A percentile compares a stretch with the other conserved stretches of the same genome.
Evolutionary conservation across 92 coral and sea anemone species (phyloP).

Genomic region (Epizoanthus illoricatus): DNA sequence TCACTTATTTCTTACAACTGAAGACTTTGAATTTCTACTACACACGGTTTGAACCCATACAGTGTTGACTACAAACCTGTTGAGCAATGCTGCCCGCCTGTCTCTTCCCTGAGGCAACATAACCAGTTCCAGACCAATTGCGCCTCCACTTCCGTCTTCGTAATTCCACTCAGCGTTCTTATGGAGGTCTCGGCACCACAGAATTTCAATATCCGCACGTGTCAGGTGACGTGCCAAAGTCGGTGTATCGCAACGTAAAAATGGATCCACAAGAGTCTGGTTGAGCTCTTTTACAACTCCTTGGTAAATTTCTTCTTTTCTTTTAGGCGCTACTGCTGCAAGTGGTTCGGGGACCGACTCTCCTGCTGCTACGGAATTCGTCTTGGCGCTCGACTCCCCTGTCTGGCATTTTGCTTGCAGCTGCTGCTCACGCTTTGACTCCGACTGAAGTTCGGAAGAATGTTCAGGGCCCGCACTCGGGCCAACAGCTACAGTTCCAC

Average conservation of each 20-base stretch:
- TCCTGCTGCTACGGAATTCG: not conserved
- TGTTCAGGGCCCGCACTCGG: not conserved
- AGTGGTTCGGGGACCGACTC: slow-evolving; percentile 7
- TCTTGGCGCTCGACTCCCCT: not conserved
- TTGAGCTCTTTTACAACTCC: slow-evolving; percentile 79
- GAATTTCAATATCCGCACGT: slow-evolving; percentile 72
- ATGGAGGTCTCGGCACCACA: slow-evolving; percentile 70
- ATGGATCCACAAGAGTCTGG: slow-evolving; percentile 66
- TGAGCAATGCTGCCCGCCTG: slow-evolving; percentile 65
- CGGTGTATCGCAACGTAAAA: slow-evolving; percentile 65
- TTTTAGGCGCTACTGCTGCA: slow-evolving; percentile 10
- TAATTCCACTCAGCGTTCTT: slow-evolving; percentile 50
- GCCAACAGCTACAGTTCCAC: not conserved
- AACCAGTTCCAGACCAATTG: slow-evolving; percentile 81
- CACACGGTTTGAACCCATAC: too few relatives aligned
- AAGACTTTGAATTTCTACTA: too few relatives aligned
- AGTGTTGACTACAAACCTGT: slow-evolving; percentile 56
- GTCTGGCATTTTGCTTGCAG: not conserved
- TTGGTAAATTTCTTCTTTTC: slow-evolving; percentile 61
- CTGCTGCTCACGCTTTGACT: not conserved
- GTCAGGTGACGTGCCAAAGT: slow-evolving; percentile 94
- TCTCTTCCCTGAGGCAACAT: slow-evolving; percentile 94
- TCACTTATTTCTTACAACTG: too few relatives aligned
- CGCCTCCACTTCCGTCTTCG: slow-evolving; percentile 81
- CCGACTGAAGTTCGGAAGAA: not conserved